These are phyloP conservation scores for Chlamydotis undulata DNA, from an alignment of 2,113 vertebrate species.

Conservation along the genomic window DNA sequence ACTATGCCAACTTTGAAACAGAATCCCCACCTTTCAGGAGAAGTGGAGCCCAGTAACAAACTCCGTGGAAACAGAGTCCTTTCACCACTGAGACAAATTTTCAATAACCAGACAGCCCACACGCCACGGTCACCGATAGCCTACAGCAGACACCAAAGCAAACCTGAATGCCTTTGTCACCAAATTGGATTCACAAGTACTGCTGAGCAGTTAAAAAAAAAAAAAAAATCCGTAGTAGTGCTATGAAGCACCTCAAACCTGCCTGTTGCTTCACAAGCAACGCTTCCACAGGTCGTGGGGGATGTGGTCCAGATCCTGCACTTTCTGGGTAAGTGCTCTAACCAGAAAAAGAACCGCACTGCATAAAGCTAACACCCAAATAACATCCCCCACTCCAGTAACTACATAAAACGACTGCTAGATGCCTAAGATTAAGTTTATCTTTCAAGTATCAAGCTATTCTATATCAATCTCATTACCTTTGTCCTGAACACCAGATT, in stretches of 20 bases:
- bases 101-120: neutral
- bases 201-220: neutral
- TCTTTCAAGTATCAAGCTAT: neutral
- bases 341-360: neutral
- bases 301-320: neutral
- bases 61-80: neutral
- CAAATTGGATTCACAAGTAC: neutral
- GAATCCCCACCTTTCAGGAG: neutral
- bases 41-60: neutral
- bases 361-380: neutral
- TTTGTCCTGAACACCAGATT: neutral
- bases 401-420: neutral
- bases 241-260: neutral
- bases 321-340: neutral
- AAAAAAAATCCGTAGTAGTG: rapidly evolving
- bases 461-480: neutral
- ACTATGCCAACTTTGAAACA: neutral
- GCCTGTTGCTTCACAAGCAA: neutral
- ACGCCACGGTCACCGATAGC: rapidly evolving
- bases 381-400: neutral
- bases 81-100: neutral
- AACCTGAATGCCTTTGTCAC: neutral
- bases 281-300: neutral
- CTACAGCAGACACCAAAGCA: neutral
- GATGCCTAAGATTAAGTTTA: neutral